Evolutionary conservation across 2,113 vertebrate species (phyloP).

Genomic region (Piprites chloris): DNA sequence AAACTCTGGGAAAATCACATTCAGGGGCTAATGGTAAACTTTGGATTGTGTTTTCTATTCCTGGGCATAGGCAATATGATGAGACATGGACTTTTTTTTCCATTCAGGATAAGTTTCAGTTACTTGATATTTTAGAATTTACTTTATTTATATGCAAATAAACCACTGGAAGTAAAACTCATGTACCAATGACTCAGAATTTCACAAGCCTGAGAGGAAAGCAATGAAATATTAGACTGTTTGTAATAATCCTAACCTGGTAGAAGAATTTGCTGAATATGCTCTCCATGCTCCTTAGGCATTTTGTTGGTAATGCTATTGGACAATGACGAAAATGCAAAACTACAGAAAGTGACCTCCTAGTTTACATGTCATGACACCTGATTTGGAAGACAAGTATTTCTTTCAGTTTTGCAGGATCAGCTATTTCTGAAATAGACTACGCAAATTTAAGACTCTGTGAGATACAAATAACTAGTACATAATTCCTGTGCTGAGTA

Average conservation of each 20-base stretch:
- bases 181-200: background rate
- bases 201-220: background rate
- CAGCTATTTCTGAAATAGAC: background rate
- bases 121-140: background rate
- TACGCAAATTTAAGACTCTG: background rate
- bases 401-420: background rate
- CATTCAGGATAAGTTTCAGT: background rate
- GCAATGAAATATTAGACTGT: background rate
- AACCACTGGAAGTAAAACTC: background rate
- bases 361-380: background rate
- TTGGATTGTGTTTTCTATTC: background rate
- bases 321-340: constrained; percentile 4
- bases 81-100: background rate
- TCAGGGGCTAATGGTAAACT: background rate
- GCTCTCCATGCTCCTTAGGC: background rate
- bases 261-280: constrained; percentile 17
- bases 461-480: background rate
- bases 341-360: background rate
- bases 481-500: background rate
- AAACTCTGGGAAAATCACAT: background rate
- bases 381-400: background rate
- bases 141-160: constrained; percentile 1
- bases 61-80: background rate
- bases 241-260: background rate
- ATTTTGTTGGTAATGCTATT: background rate